Base-by-base conservation (phyloP, 2,797 vertebrate genomes). In the Mus caroli region DNA sequence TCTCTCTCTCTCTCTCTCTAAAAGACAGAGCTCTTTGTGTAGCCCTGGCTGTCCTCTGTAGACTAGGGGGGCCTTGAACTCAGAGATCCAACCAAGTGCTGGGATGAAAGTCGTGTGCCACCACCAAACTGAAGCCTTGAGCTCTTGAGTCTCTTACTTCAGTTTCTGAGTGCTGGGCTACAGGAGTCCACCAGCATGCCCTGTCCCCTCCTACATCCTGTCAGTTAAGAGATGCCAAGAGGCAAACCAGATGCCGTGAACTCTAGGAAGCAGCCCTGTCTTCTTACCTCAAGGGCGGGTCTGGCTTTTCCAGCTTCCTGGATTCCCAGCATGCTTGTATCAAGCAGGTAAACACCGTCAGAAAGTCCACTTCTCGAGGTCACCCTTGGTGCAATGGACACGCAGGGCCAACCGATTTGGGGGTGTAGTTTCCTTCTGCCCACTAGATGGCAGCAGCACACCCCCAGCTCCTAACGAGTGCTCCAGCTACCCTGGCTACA, bases 401-500 rank as follows among this genome's bases (percentile, higher is more conserved):
- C 1, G 6, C 0, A 2, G 22, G 40, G n/a, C 24, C 46, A 20
- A 62, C 12, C 2, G 2, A 40, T 34, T 54, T 26, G 22, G 50
- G 50, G 4, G 10, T 10, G 43, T 24, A n/a, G 43, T 67, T 67
- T 50, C 67, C 83, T 50, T 67, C 28, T 67, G 3, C 10, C 78
- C 93, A 85, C 58, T 52, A 67, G 94, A 52, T 15, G 88, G 94
- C 84, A 78, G 86, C 20, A 77, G 67, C 62, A 43, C 6, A 8
- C 15, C 28, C 22, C 22, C 14, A 20, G 2, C 0, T 10, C 62
- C 43, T 34, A 3, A 26, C 1, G 3, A 13, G 2, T 3, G 1
- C 40, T 52, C 54, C 3, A 26, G 2, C 50, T 6, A 17, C 3
- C 1, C 26, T 62, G 14, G 69, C 26, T 17, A 6, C 11, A 24